Evolutionary conservation across 2,113 vertebrate species (phyloP), one percentile per base, ranked within the genome.

Genomic region (Gracilinanus agilis): DNA sequence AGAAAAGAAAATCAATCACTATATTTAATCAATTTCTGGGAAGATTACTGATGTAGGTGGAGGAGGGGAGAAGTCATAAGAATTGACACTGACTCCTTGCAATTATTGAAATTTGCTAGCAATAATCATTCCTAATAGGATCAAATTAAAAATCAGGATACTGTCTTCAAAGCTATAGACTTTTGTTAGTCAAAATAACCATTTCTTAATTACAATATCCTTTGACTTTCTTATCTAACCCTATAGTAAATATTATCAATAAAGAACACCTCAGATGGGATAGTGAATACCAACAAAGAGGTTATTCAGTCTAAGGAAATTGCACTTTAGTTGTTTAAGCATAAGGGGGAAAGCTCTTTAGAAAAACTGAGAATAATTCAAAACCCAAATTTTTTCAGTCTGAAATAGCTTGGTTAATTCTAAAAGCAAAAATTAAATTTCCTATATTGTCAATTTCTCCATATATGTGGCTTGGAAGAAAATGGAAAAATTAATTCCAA

Each of bases 11-110:
- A 54, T 6, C 0, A 97, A 97, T 98, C 94, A 93, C 94, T 92
- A 67, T 29, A 25, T 3, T 95, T 94, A 55, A 95, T 95, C 61
- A 0, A 95, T 97, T 98, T 98, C 88, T 96, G 25, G 5, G 34
- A 98, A 97, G 92, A 91, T 3, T 89, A 19, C 54, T 0, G 40
- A 90, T 29, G 90, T 13, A 89, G 40, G 13, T 12, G 55, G 0
- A 44, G 0, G 83, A 54, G 54, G 53, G 44, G 61, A 96, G 92
- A 96, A 91, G 29, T 90, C 6, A 83, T 92, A 92, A 1, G 13
- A 96, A 95, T 88, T 93, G 3, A 75, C 96, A 93, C 9, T 90
- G 61, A 55, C 19, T 83, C 44, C 54, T 97, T 93, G 90, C 29
- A 95, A 93, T 95, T 1, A 53, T 8, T 92, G 55, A 94, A 97